Evolutionary conservation across 2,113 vertebrate species (phyloP), one percentile per base, ranked within the genome.

Genomic region (Oreotragus oreotragus): DNA sequence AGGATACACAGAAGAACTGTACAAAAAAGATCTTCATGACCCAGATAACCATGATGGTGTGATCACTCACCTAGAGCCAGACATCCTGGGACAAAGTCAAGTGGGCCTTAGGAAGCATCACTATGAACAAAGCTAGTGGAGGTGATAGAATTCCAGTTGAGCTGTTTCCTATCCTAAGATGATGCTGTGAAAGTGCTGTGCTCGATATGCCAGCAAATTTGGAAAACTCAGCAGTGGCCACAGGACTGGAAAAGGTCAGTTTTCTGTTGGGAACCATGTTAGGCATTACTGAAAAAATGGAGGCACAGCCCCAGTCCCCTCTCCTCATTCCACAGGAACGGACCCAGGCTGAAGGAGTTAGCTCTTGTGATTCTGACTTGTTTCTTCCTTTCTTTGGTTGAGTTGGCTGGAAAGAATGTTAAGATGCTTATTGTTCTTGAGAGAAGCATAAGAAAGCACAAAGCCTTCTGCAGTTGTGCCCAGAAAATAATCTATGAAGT

Each of bases 211-310:
- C n/a, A 70, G n/a, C 19, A 70, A 70, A 70, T 70, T 6, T 70
- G 19, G n/a, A 70, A 70, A 70, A 45, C 10, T 70, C 64, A 70
- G 19, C n/a, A 70, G 64, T 6, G n/a, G 64, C n/a, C 64, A 21
- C n/a, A 36, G n/a, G 58, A 62, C 58, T 62, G 28, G 28, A 62
- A 62, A 62, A 30, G 13, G 13, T 62, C 58, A 62, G 28, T 62
- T 58, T 58, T 58, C 25, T 58, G 25, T 12, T 0, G 0, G 57
- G 10, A 58, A 10, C 57, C 2, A 0, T 0, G 0, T 58, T 27
- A 58, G 57, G 57, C 57, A 58, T 58, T 58, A 27, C 25, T 58
- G 57, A 58, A 10, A 27, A 58, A 58, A 58, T 58, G 57, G 25
- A 58, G 57, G 57, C 9, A 27, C 10, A 2, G 57, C 23, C 25